Evolutionary conservation across 2,888 invertebrate species (phyloP), one percentile per base, ranked within the genome.

Genomic region (Pediacus dermestoides): DNA sequence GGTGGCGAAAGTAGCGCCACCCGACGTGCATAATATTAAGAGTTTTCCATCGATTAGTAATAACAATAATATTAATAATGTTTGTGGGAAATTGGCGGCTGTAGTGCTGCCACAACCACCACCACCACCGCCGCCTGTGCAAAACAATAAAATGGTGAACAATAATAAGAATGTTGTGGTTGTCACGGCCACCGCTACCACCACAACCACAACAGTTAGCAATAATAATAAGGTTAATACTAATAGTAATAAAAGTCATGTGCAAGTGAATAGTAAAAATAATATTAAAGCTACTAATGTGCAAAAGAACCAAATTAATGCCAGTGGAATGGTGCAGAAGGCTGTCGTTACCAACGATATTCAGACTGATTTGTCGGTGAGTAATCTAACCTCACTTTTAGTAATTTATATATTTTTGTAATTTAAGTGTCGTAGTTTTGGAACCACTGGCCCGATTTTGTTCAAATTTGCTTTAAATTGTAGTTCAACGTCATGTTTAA

Each of bases 41-140:
- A 64, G 58, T 46, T 68, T 66, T 52, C 67, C 67, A n/a, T 60
- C 64, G 6, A 66, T 67, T 18, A 48, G 53, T 9, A 52, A 42
- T 27, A 53, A 44, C 27, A 46, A 37, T 28, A 44, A 32, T 25
- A 50, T 41, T 34, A 45, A 44, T 22, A 47, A 44, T 34, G 38
- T 34, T 37, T 44, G 41, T 8, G 37, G 39, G 23, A 47, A 46
- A 16, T 27, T 34, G 22, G 28, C 11, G 35, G 33, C 39, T 26
- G 16, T 16, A n/a, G 6, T 14, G 11, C 10, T 27, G n/a, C n/a
- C n/a, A n/a, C n/a, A n/a, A n/a, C n/a, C n/a, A n/a, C n/a, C n/a
- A n/a, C n/a, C n/a, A n/a, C n/a, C n/a, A n/a, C n/a, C n/a, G n/a
- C n/a, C n/a, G n/a, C n/a, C n/a, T n/a, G n/a, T n/a, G n/a, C n/a